Conservation (phyloP, 2,113 vertebrate species). For the zebrafish (Danio rerio) region GRCz12tu NC_133197.1:38318501-38319000, state of each 20-base stretch:
- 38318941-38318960: conserved; percentile 31
- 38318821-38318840: conserved; percentile 43
- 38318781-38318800: background rate
- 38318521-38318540: background rate
- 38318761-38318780: conserved; percentile 5
- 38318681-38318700: conserved; percentile 13
- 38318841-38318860: conserved; percentile 45
- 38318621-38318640: background rate
- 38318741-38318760: conserved; percentile 50
- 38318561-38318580: background rate
- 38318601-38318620: background rate
- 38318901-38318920: conserved; percentile 21
- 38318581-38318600: background rate
- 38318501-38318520: background rate
- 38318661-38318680: conserved; percentile 10
- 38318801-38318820: background rate
- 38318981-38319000: conserved; percentile 4
- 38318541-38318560: background rate
- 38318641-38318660: background rate
- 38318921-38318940: conserved; percentile 26
- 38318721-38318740: conserved; percentile 34
- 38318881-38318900: conserved; percentile 4
- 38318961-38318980: conserved; percentile 29
- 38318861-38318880: conserved; percentile 30
- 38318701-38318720: conserved; percentile 16